phyloP scores from a whole-genome alignment of 1,140 invertebrate species.

The Heliothis subflexa region DNA sequence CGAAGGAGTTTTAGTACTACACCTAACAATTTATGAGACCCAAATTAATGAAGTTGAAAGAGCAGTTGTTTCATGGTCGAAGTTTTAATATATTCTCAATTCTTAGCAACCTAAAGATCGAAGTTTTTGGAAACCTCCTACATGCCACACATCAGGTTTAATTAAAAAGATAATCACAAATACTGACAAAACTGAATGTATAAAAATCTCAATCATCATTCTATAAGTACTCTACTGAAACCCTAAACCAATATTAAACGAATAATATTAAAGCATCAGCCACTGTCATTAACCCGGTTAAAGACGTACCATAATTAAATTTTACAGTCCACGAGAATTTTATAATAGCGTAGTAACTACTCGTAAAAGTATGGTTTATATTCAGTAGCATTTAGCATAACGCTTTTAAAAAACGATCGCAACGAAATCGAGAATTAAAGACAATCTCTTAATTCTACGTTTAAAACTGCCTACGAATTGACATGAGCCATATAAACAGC shows the following conservation, averaged over 20 bases:
- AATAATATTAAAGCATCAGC: neutral
- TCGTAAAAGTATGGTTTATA: conserved; percentile 20
- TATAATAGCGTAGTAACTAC: conserved; percentile 23
- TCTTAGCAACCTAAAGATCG: too few relatives aligned
- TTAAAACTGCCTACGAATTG: conserved; percentile 20
- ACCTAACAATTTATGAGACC: too few relatives aligned
- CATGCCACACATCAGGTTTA: too few relatives aligned
- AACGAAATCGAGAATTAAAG: neutral
- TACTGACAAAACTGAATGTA: too few relatives aligned
- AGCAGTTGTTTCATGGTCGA: too few relatives aligned
- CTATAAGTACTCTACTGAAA: too few relatives aligned
- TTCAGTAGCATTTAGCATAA: conserved; percentile 5
- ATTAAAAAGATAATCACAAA: too few relatives aligned
- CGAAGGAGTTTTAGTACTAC: neutral
- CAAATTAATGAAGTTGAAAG: too few relatives aligned
- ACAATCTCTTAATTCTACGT: conserved; percentile 21
- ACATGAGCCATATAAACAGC: neutral
- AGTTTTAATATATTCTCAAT: too few relatives aligned
- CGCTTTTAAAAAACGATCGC: neutral
- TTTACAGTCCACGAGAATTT: conserved; percentile 3
- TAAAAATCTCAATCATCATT: too few relatives aligned
- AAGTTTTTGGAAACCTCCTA: too few relatives aligned
- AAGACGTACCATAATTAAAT: conserved; percentile 35
- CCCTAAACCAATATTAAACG: too few relatives aligned
- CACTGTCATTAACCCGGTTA: neutral